A percentile compares a stretch with the other conserved stretches of the same genome.
phyloP scores from a whole-genome alignment of 2,888 invertebrate species.

The Chirona hameri region DNA sequence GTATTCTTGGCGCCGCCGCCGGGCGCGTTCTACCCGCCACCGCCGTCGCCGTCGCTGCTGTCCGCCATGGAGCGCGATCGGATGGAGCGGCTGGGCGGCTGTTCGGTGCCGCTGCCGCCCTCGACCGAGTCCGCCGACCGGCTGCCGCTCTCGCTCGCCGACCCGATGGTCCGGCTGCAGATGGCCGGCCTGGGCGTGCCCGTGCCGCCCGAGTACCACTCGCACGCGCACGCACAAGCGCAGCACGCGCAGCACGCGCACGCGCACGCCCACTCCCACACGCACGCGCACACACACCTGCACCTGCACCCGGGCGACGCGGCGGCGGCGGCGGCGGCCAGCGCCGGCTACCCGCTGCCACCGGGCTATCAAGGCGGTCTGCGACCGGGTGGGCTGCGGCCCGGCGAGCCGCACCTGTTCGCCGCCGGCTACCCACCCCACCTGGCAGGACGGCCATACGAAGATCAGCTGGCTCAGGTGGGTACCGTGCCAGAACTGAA shows the following conservation, averaged over 20 bases:
- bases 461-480: slow-evolving; percentile 73
- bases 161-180: slow-evolving; percentile 12
- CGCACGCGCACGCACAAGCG: slow-evolving; percentile 66
- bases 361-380: slow-evolving; percentile 39
- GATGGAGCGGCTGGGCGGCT: slow-evolving; percentile 7
- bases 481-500: slow-evolving; percentile 4
- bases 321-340: slow-evolving; percentile 27
- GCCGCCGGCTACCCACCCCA: slow-evolving; percentile 47
- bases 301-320: slow-evolving; percentile 59
- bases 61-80: slow-evolving; percentile 32
- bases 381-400: slow-evolving; percentile 37
- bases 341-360: slow-evolving; percentile 31
- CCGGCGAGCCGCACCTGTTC: not conserved
- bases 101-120: slow-evolving; percentile 10
- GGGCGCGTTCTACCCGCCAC: slow-evolving; percentile 14
- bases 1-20: slow-evolving; percentile 29
- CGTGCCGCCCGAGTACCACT: slow-evolving; percentile 11
- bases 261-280: slow-evolving; percentile 74
- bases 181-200: slow-evolving; percentile 7
- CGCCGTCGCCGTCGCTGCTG: slow-evolving; percentile 23
- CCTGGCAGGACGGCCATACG: slow-evolving; percentile 72
- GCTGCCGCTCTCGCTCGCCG: slow-evolving; percentile 4
- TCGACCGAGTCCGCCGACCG: not conserved
- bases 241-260: slow-evolving; percentile 89
- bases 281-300: no score